Conservation (phyloP, 2,797 vertebrate genomes). For the Ptychobarbus kaznakovi region DNA sequence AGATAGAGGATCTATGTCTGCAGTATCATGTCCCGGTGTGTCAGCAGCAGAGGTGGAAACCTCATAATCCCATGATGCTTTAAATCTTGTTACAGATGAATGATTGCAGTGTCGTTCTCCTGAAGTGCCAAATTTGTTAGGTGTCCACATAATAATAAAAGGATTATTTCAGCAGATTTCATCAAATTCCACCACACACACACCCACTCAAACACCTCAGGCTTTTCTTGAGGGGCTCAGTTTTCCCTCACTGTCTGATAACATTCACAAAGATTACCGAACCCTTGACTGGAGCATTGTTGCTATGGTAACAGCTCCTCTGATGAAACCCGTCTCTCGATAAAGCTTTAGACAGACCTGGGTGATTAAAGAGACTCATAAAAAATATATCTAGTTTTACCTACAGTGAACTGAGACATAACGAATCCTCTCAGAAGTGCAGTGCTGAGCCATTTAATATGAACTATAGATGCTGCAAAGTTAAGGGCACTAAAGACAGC, state of each 20-base stretch:
- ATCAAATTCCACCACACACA: slow-evolving; percentile 16
- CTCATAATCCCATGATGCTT: slow-evolving; percentile 24
- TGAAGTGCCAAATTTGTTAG: slow-evolving; percentile 22
- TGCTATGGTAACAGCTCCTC: slow-evolving; percentile 64
- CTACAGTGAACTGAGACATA: slow-evolving; percentile 1
- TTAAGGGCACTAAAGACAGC: neutral
- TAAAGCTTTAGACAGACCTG: slow-evolving; percentile 51
- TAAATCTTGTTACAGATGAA: slow-evolving; percentile 26
- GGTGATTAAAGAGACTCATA: slow-evolving; percentile 52
- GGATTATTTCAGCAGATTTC: slow-evolving; percentile 32
- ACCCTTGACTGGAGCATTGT: slow-evolving; percentile 52
- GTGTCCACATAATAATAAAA: slow-evolving; percentile 20
- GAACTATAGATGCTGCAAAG: neutral
- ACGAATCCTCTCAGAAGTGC: neutral
- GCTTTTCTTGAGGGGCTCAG: slow-evolving; percentile 32
- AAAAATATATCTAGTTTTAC: slow-evolving; percentile 34
- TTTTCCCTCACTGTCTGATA: slow-evolving; percentile 32
- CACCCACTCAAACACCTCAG: slow-evolving; percentile 30
- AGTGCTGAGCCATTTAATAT: neutral
- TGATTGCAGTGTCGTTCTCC: neutral
- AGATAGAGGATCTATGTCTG: slow-evolving; percentile 6
- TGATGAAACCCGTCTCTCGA: slow-evolving; percentile 49
- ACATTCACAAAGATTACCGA: slow-evolving; percentile 35
- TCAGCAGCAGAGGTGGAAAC: slow-evolving; percentile 9
- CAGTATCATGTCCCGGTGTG: neutral